Percentiles rank a stretch among this genome's conserved stretches.
phyloP scores from a whole-genome alignment of 2,113 vertebrate species.

The Rattus norvegicus region DNA sequence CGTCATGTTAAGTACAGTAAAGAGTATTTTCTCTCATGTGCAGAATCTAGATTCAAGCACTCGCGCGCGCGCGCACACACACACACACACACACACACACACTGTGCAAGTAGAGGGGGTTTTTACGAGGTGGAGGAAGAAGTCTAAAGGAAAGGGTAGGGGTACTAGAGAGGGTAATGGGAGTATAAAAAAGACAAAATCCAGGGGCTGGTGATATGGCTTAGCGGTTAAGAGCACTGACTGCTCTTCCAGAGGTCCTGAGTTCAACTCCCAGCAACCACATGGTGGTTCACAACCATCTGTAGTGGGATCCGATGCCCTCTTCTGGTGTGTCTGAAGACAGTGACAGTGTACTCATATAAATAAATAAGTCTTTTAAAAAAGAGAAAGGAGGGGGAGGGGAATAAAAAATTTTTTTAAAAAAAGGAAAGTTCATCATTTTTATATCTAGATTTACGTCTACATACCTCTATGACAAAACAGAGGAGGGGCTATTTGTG shows the following conservation, averaged over 20 bases:
- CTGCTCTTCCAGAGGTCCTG: too few species aligned
- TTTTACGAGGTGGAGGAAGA: not conserved
- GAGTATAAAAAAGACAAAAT: not conserved
- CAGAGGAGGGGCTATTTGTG: not conserved
- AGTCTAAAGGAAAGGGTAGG: not conserved
- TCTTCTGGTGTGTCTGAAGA: too few species aligned
- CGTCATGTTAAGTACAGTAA: not conserved
- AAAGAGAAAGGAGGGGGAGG: too few species aligned
- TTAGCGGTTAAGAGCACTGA: too few species aligned
- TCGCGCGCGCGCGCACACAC: not conserved
- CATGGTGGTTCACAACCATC: too few species aligned
- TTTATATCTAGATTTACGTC: not conserved
- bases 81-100: not conserved
- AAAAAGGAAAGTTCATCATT: too few species aligned
- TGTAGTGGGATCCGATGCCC: too few species aligned
- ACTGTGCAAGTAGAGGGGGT: not conserved
- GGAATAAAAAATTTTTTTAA: too few species aligned
- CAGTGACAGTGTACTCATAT: too few species aligned
- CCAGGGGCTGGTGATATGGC: too few species aligned
- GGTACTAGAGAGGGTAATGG: not conserved
- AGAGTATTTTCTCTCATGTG: not conserved
- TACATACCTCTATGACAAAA: not conserved
- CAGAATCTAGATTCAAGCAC: not conserved
- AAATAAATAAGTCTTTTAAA: too few species aligned
- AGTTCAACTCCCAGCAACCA: too few species aligned